Evolutionary conservation across 2,888 invertebrate species (phyloP).

Genomic region (Phyllotreta cruciferae): DNA sequence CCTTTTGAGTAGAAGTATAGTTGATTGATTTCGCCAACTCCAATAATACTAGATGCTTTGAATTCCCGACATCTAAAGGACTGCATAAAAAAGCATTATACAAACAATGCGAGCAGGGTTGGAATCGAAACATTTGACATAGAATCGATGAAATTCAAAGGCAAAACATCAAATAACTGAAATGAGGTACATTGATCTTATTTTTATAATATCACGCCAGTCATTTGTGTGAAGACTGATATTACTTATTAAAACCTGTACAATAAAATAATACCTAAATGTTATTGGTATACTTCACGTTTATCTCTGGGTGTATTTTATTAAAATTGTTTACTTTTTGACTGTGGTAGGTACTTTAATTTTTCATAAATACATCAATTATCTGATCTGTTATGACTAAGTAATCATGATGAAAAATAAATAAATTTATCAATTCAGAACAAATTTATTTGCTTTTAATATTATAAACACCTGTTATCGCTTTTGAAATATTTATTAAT

Average conservation of each 20-base stretch:
- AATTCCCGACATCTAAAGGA: conserved; percentile 48
- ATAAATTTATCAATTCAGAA: conserved; percentile 53
- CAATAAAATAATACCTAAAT: no score
- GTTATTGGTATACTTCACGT: no score
- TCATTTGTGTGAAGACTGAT: no score
- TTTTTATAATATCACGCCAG: no score
- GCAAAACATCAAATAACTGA: no score
- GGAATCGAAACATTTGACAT: conserved; percentile 23
- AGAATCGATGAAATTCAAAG: not conserved
- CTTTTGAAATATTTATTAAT: conserved; percentile 51
- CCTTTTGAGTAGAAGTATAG: conserved; percentile 39
- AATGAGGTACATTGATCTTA: no score
- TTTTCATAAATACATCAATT: not conserved
- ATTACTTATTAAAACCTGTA: no score
- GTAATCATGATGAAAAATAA: conserved; percentile 49
- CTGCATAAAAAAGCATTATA: conserved; percentile 58
- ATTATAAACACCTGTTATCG: conserved; percentile 53
- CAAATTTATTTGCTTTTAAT: conserved; percentile 52
- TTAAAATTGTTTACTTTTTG: no score
- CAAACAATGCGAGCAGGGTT: conserved; percentile 54
- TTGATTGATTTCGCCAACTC: conserved; percentile 43
- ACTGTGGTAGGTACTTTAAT: no score
- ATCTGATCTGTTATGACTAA: conserved; percentile 31
- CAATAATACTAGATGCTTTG: conserved; percentile 46
- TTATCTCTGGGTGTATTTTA: no score